phyloP scores from a whole-genome alignment of 2,797 vertebrate species.

The Coregonus ussuriensis region DNA sequence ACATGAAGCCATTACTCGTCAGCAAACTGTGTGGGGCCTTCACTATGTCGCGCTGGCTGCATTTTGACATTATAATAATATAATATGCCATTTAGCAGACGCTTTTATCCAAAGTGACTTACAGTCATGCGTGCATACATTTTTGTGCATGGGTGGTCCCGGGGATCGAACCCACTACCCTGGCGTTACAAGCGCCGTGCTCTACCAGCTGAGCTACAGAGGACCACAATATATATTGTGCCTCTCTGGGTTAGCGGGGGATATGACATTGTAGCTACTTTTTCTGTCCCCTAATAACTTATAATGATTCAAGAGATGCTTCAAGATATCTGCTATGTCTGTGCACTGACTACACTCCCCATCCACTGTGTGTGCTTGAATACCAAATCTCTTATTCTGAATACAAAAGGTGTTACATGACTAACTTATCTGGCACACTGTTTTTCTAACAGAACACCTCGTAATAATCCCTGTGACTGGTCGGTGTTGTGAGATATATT shows the following conservation, averaged over 20 bases:
- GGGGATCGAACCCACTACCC: no score
- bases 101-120: no score
- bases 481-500: no score
- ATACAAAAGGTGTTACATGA: background rate
- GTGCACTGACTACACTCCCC: background rate
- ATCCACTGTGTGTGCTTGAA: background rate
- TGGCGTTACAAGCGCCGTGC: no score
- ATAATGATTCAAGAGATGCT: slow-evolving; percentile 23
- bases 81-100: no score
- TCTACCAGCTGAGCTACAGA: no score
- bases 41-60: slow-evolving; percentile 28
- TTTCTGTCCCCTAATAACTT: background rate
- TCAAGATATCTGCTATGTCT: background rate
- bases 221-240: slow-evolving; percentile 22
- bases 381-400: background rate
- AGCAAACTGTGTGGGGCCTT: slow-evolving; percentile 22
- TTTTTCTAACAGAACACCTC: background rate
- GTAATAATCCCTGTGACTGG: background rate
- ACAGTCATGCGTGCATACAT: no score
- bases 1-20: slow-evolving; percentile 34
- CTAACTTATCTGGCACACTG: no score
- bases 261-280: slow-evolving; percentile 21
- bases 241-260: slow-evolving; percentile 33
- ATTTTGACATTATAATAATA: slow-evolving; percentile 13
- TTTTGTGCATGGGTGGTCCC: no score